Evolutionary conservation across 2,113 vertebrate genomes (phyloP), one percentile per base, ranked within the genome.

Genomic region (Leptocoma aspasia): DNA sequence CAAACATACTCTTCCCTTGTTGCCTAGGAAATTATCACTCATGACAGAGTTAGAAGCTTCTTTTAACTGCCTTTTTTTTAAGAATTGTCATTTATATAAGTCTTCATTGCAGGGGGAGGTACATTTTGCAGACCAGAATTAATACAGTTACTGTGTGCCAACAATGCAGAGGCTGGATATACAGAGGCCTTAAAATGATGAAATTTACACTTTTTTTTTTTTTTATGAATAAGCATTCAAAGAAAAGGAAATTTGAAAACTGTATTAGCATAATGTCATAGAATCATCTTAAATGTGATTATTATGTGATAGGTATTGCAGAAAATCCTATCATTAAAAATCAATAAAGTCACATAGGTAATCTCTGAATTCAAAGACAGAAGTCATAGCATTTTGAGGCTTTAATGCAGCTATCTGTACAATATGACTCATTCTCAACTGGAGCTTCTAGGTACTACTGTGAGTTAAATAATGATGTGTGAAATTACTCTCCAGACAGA

Each of bases 21-120:
- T 96, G 95, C 95, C 94, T 94, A 94, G 96, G 96, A 96, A 97
- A 97, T 97, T 97, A 90, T 91, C 95, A 84, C 72, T 94, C 59
- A 65, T 39, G 19, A 65, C 86, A 95, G 82, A 96, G 81, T 66
- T 87, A 75, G 77, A 95, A 94, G 63, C 37, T 86, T 92, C 86
- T 94, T 87, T 86, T 93, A 86, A 66, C 80, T 87, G 41, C 28
- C 28, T 56, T 78, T 86, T 66, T 91, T 50, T 60, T 8, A 54
- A 78, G 65, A 78, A 24, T 30, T 88, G 69, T 91, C 44, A 41
- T 81, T 69, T 92, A 84, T 83, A 9, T 90, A n/a, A 73, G 53
- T 85, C 47, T 96, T 45, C 24, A 15, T 84, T 91, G 49, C 20
- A 6, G 54, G 31, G 24, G 21, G 42, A 35, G 37, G 5, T 86